These are phyloP conservation scores for Zaprionus camerounensis DNA, from an alignment of 1,140 invertebrate species.

Conservation along the genomic window DNA sequence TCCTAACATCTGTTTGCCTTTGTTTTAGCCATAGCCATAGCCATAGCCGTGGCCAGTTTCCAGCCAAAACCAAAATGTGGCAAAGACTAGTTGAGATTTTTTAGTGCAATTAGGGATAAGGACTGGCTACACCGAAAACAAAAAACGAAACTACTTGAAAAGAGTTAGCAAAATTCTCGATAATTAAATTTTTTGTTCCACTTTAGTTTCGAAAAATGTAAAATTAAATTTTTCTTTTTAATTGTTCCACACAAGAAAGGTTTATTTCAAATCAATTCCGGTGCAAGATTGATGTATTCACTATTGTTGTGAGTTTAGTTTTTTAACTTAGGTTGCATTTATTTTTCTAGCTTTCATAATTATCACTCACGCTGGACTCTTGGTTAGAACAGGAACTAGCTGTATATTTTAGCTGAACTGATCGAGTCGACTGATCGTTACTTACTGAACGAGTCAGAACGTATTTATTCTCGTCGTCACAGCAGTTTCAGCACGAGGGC, in stretches of 20 bases:
- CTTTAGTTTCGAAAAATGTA: not conserved
- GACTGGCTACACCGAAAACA: not conserved
- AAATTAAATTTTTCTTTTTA: not conserved
- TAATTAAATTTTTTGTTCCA: not conserved
- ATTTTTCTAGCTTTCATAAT: no score
- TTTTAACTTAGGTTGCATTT: no score
- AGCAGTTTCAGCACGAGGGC: no score
- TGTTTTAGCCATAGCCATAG: conserved; percentile 33
- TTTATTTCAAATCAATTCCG: no score
- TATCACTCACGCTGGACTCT: no score
- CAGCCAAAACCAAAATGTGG: conserved; percentile 17
- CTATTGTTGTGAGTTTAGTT: no score
- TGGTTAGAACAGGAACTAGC: no score
- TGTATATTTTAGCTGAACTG: no score
- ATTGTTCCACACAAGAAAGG: not conserved
- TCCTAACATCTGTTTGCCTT: conserved; percentile 44
- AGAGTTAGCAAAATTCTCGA: not conserved
- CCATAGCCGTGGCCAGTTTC: not conserved
- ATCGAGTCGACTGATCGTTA: no score
- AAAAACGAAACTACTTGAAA: not conserved
- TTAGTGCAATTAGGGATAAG: not conserved
- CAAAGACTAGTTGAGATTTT: conserved; percentile 21
- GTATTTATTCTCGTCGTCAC: no score
- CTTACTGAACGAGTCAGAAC: no score
- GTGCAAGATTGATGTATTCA: no score